Evolutionary conservation across 2,113 vertebrate genomes (phyloP).

Genomic region (Cyrtonyx montezumae): DNA sequence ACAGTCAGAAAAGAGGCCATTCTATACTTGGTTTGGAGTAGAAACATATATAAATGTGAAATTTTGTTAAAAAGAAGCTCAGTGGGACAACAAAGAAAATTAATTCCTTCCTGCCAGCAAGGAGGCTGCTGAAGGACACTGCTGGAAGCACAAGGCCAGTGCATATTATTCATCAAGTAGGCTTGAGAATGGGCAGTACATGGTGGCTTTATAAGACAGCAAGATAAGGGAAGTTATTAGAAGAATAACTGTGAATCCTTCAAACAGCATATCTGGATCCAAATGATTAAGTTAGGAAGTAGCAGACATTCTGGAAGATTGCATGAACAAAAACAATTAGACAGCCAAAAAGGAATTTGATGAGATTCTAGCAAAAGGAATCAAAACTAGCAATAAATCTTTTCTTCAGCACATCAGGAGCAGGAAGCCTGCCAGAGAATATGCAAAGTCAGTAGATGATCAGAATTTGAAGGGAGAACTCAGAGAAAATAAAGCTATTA

Average conservation of each 20-base stretch:
- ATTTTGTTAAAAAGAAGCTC: constrained; percentile 1
- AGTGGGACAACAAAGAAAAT: not conserved
- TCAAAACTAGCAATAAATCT: constrained; percentile 29
- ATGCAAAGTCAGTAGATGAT: not conserved
- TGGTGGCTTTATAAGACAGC: not conserved
- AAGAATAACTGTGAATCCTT: constrained; percentile 44
- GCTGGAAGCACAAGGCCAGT: constrained; percentile 20
- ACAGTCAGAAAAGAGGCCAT: not conserved
- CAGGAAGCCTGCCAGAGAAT: constrained; percentile 29
- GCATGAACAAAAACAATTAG: constrained; percentile 38
- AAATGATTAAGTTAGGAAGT: constrained; percentile 27
- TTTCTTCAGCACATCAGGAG: not conserved
- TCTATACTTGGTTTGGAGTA: not conserved
- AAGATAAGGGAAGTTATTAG: constrained; percentile 49
- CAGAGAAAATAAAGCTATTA: constrained; percentile 21
- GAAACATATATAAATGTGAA: not conserved
- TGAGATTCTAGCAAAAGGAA: constrained; percentile 34
- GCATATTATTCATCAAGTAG: not conserved
- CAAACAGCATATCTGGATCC: not conserved
- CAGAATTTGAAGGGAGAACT: not conserved
- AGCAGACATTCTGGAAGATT: constrained; percentile 36
- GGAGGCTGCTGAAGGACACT: not conserved
- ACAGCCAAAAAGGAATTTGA: constrained; percentile 8
- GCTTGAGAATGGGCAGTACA: constrained; percentile 17
- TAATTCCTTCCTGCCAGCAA: constrained; percentile 19